These are phyloP conservation scores for Pygoscelis adeliae DNA, from an alignment of 2,113 vertebrate species.

Conservation along the genomic window DNA sequence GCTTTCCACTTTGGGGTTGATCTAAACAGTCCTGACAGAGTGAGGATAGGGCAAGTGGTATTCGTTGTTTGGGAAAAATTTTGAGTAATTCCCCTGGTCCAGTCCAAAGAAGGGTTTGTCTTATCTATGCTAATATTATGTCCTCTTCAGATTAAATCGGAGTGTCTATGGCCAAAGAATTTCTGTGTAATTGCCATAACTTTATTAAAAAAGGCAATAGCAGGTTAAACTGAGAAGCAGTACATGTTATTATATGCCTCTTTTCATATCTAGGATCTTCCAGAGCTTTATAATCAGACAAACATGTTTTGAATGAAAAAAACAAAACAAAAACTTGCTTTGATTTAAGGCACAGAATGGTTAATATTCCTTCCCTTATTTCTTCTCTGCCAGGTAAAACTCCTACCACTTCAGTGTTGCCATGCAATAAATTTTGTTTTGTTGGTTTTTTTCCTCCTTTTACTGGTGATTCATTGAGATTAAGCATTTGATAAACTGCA, in stretches of 20 bases:
- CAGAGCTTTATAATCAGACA: background rate
- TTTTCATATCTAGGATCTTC: background rate
- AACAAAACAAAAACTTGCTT: background rate
- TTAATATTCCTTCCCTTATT: background rate
- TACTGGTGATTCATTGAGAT: slow-evolving; percentile 23
- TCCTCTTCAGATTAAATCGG: background rate
- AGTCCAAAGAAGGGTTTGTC: background rate
- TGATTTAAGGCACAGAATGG: background rate
- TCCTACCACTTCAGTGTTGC: background rate
- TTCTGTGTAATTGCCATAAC: background rate
- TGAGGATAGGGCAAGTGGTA: background rate
- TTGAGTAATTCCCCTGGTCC: background rate
- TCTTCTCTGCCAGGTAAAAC: slow-evolving; percentile 5
- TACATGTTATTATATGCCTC: background rate
- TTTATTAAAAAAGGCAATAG: background rate
- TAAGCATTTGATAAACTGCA: background rate
- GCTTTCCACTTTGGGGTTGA: background rate
- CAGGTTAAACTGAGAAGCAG: background rate
- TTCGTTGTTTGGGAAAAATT: background rate
- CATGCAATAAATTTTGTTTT: slow-evolving; percentile 4
- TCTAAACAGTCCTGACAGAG: background rate
- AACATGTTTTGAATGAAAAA: background rate
- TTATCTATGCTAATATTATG: background rate
- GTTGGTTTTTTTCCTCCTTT: background rate
- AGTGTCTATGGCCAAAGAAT: background rate